These are phyloP conservation scores for Phenganax marumi DNA, from an alignment of 92 coral and sea anemone species.

Conservation along the genomic window DNA sequence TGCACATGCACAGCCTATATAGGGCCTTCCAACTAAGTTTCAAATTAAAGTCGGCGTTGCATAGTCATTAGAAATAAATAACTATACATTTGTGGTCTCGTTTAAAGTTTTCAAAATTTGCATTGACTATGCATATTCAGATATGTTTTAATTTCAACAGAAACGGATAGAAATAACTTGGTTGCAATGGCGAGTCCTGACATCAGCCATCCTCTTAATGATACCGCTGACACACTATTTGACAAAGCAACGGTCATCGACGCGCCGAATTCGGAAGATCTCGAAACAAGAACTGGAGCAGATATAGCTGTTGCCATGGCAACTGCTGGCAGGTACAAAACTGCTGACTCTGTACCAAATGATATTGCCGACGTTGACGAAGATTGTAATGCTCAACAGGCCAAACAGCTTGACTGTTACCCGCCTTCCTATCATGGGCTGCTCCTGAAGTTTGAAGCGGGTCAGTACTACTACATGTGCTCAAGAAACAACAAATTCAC, in stretches of 20 bases:
- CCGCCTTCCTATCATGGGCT: not conserved
- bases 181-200: conserved; percentile 7
- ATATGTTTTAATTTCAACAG: not conserved
- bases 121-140: too few species aligned
- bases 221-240: conserved; percentile 9
- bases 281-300: not conserved
- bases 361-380: not conserved
- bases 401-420: conserved; percentile 7
- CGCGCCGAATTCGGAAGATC: not conserved
- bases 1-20: too few species aligned
- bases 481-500: conserved; percentile 25
- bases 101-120: too few species aligned
- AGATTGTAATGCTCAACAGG: not conserved
- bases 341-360: not conserved
- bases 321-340: not conserved
- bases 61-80: too few species aligned
- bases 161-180: conserved; percentile 19
- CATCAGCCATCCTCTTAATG: not conserved
- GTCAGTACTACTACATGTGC: conserved; percentile 15
- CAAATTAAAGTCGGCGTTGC: too few species aligned
- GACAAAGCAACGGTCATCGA: not conserved
- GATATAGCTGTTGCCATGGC: conserved; percentile 18
- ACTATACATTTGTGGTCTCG: too few species aligned
- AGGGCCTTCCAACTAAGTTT: too few species aligned
- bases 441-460: not conserved